These are phyloP conservation scores for Danaus chrysippus DNA, from an alignment of 2,888 invertebrate genomes.

Conservation along the genomic window DNA sequence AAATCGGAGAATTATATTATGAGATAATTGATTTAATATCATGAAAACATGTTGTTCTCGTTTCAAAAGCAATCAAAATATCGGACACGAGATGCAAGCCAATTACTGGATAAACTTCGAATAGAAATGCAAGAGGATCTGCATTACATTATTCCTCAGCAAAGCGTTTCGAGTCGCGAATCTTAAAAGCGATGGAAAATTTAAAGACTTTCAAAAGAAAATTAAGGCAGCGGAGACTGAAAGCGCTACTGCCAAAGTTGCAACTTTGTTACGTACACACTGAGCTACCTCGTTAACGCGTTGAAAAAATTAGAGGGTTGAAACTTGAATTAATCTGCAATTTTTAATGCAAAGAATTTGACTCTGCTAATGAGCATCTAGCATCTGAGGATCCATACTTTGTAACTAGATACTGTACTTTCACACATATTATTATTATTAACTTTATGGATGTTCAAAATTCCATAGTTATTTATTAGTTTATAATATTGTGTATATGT, in stretches of 20 bases:
- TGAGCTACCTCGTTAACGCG: conserved; percentile 70
- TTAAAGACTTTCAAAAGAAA: conserved; percentile 70
- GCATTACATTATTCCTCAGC: conserved; percentile 48
- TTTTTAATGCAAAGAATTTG: conserved; percentile 53
- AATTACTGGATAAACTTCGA: conserved; percentile 23
- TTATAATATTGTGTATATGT: background rate
- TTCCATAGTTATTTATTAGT: too few relatives aligned
- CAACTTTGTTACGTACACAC: conserved; percentile 65
- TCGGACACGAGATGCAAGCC: conserved; percentile 20
- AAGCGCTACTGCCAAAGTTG: conserved; percentile 49
- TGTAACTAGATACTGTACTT: background rate
- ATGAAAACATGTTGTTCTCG: background rate
- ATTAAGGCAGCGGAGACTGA: conserved; percentile 58
- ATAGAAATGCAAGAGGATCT: conserved; percentile 25
- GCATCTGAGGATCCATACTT: background rate
- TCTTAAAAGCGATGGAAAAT: conserved; percentile 63
- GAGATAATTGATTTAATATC: background rate
- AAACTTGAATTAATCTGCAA: conserved; percentile 61
- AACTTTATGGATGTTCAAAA: too few relatives aligned
- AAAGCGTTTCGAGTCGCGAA: conserved; percentile 48
- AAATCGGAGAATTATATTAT: background rate
- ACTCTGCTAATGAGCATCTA: conserved; percentile 57
- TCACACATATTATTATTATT: too few relatives aligned
- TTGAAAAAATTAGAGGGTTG: conserved; percentile 58
- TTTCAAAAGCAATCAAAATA: conserved; percentile 17